phyloP scores from a whole-genome alignment of 2,888 invertebrate species.

The Neelides folsomi region DNA sequence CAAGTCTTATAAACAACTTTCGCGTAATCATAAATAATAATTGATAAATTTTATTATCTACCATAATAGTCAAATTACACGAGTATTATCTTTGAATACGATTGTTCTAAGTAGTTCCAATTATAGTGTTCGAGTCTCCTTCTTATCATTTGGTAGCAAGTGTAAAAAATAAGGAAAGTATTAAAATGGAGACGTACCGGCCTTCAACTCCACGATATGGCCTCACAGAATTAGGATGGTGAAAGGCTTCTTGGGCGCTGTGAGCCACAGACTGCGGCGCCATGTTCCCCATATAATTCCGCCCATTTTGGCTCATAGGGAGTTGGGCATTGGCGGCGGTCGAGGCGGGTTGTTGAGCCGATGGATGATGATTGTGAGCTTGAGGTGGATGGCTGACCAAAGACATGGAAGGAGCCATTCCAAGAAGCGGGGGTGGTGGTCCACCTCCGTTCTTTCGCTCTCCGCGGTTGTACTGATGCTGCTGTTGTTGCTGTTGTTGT shows the following conservation, averaged over 20 bases:
- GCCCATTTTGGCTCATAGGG: conserved; percentile 22
- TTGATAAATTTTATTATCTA: no score
- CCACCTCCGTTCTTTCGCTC: conserved; percentile 22
- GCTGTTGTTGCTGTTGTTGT: conserved; percentile 2
- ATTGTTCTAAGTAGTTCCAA: no score
- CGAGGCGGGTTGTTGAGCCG: background rate
- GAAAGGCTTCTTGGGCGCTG: conserved; percentile 13
- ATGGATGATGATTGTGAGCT: background rate
- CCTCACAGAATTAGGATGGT: conserved; percentile 1
- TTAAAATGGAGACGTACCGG: no score
- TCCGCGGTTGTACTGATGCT: conserved; percentile 22
- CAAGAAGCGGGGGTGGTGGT: conserved; percentile 22
- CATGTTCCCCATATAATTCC: conserved; percentile 19
- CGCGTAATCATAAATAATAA: no score
- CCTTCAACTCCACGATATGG: no score
- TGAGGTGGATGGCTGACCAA: conserved; percentile 20
- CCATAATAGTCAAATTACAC: no score
- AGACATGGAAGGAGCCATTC: conserved; percentile 22
- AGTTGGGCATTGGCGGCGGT: conserved; percentile 1
- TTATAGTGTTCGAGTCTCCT: no score
- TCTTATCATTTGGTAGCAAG: no score
- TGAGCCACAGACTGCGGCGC: conserved; percentile 23
- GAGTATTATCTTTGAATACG: no score
- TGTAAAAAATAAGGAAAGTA: no score
- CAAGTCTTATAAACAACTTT: no score